Evolutionary conservation across 2,113 vertebrate genomes (phyloP).

Genomic region (Tetraodon nigroviridis): DNA sequence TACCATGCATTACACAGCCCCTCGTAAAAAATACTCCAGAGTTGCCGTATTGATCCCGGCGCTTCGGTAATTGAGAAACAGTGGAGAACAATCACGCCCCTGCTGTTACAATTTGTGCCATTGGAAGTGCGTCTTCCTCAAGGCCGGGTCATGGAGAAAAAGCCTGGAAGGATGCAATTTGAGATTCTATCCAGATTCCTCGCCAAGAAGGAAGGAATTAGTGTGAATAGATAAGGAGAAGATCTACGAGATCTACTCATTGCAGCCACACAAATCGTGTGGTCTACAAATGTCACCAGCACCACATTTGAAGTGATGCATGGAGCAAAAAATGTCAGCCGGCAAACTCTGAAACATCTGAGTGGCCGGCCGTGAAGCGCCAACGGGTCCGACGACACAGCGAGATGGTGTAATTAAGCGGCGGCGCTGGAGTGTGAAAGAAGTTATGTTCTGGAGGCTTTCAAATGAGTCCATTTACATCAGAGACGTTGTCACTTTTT

Average conservation of each 20-base stretch:
- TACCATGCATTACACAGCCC: constrained; percentile 62
- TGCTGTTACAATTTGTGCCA: constrained; percentile 48
- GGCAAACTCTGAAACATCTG: constrained; percentile 2
- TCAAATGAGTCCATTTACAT: constrained; percentile 63
- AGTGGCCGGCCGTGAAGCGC: constrained; percentile 28
- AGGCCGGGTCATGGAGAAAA: constrained; percentile 5
- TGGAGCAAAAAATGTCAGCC: not conserved
- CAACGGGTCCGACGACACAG: constrained; percentile 32
- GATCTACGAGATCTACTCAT: too few species aligned
- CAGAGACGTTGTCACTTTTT: constrained; percentile 45
- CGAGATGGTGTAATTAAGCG: constrained; percentile 59
- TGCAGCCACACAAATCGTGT: constrained; percentile 12
- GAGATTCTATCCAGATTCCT: constrained; percentile 18
- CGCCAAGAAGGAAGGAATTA: constrained; percentile 3
- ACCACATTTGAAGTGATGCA: not conserved
- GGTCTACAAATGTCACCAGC: not conserved
- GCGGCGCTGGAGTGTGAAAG: constrained; percentile 52
- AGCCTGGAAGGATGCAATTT: constrained; percentile 6
- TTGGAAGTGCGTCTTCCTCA: constrained; percentile 35
- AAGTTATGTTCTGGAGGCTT: constrained; percentile 57
- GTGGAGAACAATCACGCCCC: constrained; percentile 52
- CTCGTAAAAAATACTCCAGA: constrained; percentile 56
- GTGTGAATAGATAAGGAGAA: too few species aligned
- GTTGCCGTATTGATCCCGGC: constrained; percentile 48
- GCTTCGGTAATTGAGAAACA: constrained; percentile 62